A percentile compares a stretch with the other conserved stretches of the same genome.
Conservation (phyloP, 1,140 invertebrate genomes). For the Armadillidium nasatum region DNA sequence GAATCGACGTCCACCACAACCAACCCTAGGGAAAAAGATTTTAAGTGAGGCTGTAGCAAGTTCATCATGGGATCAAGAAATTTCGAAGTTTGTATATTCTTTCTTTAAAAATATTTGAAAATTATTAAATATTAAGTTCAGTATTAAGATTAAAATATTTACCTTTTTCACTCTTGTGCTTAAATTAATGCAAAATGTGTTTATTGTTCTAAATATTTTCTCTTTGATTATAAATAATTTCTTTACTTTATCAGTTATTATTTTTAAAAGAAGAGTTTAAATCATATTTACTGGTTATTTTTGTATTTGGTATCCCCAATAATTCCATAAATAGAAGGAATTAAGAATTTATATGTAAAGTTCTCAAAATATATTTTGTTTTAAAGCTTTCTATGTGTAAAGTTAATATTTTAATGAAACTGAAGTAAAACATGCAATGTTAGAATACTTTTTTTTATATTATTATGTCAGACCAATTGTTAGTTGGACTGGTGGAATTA, state of each 20-base stretch:
- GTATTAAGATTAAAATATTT: constrained; percentile 24
- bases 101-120: constrained; percentile 15
- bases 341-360: too few species aligned
- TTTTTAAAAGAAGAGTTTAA: too few species aligned
- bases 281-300: too few species aligned
- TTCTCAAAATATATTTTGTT: too few species aligned
- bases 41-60: constrained; percentile 78
- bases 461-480: background rate
- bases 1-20: constrained; percentile 70
- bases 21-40: constrained; percentile 74
- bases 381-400: too few species aligned
- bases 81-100: constrained; percentile 47
- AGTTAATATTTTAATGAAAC: too few species aligned
- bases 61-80: constrained; percentile 62
- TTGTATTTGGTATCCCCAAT: too few species aligned
- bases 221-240: too few species aligned
- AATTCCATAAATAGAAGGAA: too few species aligned
- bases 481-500: constrained; percentile 43
- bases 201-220: background rate
- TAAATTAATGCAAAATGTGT: background rate
- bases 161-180: background rate
- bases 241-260: too few species aligned
- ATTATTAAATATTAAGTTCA: constrained; percentile 18
- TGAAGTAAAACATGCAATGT: too few species aligned
- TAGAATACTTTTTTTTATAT: too few species aligned